A percentile compares a stretch with the other conserved stretches of the same genome.
phyloP scores from a whole-genome alignment of 2,113 vertebrate species.

The Cnemophilus loriae region DNA sequence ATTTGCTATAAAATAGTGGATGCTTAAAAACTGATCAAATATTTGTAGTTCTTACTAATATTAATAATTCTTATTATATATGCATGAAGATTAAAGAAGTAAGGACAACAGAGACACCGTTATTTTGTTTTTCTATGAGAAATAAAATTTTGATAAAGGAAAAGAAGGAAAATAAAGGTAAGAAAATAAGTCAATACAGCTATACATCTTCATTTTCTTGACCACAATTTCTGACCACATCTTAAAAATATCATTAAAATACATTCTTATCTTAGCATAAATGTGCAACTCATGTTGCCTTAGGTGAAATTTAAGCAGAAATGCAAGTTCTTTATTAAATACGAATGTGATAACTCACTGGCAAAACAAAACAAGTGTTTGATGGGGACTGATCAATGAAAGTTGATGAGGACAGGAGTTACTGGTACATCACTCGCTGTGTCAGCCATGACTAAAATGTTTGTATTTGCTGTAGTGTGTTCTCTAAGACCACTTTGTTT shows the following conservation, averaged over 20 bases:
- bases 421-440: not conserved
- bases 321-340: not conserved
- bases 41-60: not conserved
- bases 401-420: not conserved
- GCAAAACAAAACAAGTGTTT: not conserved
- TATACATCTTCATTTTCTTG: not conserved
- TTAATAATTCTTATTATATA: not conserved
- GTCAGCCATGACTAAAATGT: not conserved
- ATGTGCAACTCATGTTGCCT: not conserved
- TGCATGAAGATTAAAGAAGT: not conserved
- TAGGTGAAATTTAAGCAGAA: not conserved
- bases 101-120: not conserved
- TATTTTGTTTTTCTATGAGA: not conserved
- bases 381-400: not conserved
- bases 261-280: not conserved
- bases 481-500: not conserved
- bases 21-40: not conserved
- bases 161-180: not conserved
- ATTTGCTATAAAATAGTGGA: not conserved
- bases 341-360: not conserved
- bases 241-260: not conserved
- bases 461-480: not conserved
- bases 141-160: not conserved
- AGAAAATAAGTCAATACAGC: not conserved
- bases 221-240: not conserved